A percentile compares a stretch with the other conserved stretches of the same genome.
Evolutionary conservation across 2,888 invertebrate species (phyloP).

Genomic region (Latrodectus hesperus): DNA sequence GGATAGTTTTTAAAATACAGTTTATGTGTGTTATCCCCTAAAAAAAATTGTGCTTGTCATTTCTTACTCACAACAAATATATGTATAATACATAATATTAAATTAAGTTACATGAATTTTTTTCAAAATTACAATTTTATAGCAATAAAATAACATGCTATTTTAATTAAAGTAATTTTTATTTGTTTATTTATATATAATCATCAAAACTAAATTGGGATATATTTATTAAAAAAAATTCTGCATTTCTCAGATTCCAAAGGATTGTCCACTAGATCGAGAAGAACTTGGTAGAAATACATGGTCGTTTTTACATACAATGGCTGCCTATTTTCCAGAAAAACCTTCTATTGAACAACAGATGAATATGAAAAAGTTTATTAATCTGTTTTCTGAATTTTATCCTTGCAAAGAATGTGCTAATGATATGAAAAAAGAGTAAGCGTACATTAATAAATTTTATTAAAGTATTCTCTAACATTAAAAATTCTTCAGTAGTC

Average conservation of each 20-base stretch:
- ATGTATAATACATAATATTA: too few relatives aligned
- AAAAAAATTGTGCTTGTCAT: too few relatives aligned
- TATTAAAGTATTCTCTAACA: background rate
- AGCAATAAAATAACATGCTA: too few relatives aligned
- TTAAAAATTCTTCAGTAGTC: background rate
- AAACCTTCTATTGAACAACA: constrained; percentile 84
- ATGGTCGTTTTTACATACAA: constrained; percentile 96
- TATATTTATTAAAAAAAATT: too few relatives aligned
- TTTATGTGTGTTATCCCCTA: too few relatives aligned
- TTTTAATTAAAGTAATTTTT: too few relatives aligned
- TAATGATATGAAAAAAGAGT: constrained; percentile 89
- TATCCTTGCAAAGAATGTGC: constrained; percentile 96
- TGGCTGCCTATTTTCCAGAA: constrained; percentile 95
- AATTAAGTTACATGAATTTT: too few relatives aligned
- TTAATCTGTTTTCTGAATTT: constrained; percentile 87
- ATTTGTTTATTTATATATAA: too few relatives aligned
- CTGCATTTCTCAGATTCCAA: background rate
- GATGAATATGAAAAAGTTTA: constrained; percentile 86
- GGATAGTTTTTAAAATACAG: too few relatives aligned
- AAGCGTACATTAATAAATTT: constrained; percentile 75
- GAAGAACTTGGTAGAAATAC: constrained; percentile 81
- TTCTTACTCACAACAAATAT: too few relatives aligned
- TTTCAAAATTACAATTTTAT: too few relatives aligned
- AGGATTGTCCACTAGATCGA: constrained; percentile 78
- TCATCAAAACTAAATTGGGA: too few relatives aligned